Conservation (phyloP, 2,113 vertebrate species). For the Narcine bancroftii region DNA sequence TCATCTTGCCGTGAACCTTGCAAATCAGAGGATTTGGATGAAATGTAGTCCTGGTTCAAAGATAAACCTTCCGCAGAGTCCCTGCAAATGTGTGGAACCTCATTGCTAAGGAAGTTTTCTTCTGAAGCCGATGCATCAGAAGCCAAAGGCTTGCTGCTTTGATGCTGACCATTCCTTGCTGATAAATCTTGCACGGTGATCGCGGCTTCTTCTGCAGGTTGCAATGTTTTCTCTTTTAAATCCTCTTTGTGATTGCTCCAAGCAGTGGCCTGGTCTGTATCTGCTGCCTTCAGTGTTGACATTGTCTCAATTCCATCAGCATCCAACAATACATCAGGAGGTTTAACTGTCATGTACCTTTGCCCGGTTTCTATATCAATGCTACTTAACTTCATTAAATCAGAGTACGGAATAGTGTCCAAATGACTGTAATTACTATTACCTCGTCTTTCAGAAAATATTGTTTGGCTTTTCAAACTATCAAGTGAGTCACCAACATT, state of each 20-base stretch:
- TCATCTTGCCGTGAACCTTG: neutral
- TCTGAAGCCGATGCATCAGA: neutral
- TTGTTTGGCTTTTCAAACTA: neutral
- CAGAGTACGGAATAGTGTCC: neutral
- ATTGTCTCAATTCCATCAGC: neutral
- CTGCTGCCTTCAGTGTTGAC: neutral
- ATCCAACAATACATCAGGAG: neutral
- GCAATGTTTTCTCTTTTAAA: neutral
- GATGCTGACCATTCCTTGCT: neutral
- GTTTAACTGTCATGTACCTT: neutral
- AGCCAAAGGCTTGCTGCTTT: no score
- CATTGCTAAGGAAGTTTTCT: neutral
- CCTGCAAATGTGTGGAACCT: neutral
- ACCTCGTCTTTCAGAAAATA: neutral
- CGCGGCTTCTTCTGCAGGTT: neutral
- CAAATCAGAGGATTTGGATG: neutral
- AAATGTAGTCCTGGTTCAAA: neutral
- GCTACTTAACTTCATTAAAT: constrained; percentile 27
- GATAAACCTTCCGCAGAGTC: neutral
- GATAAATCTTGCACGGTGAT: neutral
- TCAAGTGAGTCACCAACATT: neutral
- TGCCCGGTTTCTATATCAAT: constrained; percentile 35
- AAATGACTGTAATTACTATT: neutral
- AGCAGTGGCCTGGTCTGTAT: neutral
- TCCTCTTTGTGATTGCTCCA: neutral